Evolutionary conservation across 1,140 invertebrate species (phyloP).

Genomic region (Kradibia gibbosae): DNA sequence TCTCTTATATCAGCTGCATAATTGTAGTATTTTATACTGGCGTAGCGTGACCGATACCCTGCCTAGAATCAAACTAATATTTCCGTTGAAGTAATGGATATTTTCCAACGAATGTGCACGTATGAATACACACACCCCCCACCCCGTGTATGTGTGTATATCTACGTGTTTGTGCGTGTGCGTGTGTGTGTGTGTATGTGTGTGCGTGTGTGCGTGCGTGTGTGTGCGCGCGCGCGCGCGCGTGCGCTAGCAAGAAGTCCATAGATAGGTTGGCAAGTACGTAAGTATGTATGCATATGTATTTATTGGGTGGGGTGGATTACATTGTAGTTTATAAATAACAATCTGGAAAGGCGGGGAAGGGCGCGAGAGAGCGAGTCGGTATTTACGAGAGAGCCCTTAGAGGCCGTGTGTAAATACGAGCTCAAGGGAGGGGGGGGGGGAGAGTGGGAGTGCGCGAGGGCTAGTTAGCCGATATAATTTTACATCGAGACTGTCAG

Average conservation of each 20-base stretch:
- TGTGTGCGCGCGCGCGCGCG: no score
- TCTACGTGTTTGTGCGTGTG: no score
- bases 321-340: not conserved
- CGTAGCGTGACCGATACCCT: not conserved
- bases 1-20: not conserved
- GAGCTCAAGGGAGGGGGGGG: no score
- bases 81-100: not conserved
- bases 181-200: not conserved
- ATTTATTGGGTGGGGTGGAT: no score
- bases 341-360: not conserved
- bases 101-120: not conserved
- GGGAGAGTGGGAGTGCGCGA: no score
- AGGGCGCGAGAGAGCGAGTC: not conserved
- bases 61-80: not conserved
- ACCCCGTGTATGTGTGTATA: no score
- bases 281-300: no score
- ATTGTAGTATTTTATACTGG: constrained; percentile 9
- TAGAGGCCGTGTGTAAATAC: not conserved
- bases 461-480: no score
- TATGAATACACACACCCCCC: no score
- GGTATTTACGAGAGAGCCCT: not conserved
- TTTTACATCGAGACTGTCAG: not conserved
- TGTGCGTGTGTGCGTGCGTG: no score
- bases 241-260: no score
- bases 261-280: no score